These are phyloP conservation scores for Chunga burmeisteri DNA, from an alignment of 2,113 vertebrate species.

Conservation along the genomic window DNA sequence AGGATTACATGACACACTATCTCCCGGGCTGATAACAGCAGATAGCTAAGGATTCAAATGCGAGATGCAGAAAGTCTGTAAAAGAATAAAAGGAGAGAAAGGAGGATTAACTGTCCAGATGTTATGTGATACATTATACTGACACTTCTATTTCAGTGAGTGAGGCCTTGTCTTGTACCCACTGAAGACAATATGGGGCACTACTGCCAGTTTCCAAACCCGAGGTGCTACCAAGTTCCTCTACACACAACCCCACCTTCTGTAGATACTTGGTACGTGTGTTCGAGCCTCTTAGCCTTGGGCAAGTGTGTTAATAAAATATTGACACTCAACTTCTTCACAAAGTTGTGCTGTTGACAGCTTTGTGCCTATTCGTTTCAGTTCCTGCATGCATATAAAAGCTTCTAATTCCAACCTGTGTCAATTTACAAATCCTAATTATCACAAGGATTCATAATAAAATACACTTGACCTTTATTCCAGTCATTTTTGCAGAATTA, in stretches of 20 bases:
- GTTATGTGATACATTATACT: not conserved
- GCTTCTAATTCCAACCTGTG: not conserved
- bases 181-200: not conserved
- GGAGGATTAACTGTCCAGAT: not conserved
- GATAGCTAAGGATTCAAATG: conserved; percentile 44
- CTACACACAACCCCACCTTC: not conserved
- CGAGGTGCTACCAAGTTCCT: rapidly evolving
- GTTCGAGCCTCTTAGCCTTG: not conserved
- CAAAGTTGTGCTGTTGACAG: not conserved
- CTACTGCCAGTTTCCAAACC: not conserved
- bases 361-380: not conserved
- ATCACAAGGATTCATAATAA: not conserved
- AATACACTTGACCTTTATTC: not conserved
- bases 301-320: not conserved
- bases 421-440: not conserved
- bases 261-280: not conserved
- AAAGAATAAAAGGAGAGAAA: conserved; percentile 48
- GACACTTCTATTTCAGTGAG: not conserved
- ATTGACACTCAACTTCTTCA: not conserved
- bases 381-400: not conserved
- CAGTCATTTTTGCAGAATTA: not conserved
- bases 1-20: conserved; percentile 47
- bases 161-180: not conserved
- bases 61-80: not conserved
- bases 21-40: not conserved